Percentiles rank a stretch among this genome's conserved stretches.
These are phyloP conservation scores for Decapterus maruadsi DNA, from an alignment of 2,797 vertebrate species.

Conservation along the genomic window DNA sequence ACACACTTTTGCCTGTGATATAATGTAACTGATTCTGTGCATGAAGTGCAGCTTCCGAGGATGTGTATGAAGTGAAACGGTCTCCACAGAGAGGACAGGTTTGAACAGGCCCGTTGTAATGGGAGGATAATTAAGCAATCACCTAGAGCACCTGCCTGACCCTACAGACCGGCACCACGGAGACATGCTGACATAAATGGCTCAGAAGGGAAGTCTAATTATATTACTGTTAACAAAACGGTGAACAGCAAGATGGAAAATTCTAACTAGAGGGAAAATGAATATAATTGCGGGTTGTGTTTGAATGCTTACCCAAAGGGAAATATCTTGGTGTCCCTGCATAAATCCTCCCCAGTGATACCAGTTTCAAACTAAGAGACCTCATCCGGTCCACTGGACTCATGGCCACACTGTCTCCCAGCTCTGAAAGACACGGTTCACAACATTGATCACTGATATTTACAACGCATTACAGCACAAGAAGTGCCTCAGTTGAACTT, in stretches of 20 bases:
- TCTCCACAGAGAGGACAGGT: constrained; percentile 52
- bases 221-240: constrained; percentile 53
- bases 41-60: not conserved
- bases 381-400: constrained; percentile 93
- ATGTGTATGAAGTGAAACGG: constrained; percentile 20
- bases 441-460: not conserved
- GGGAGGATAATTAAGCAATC: constrained; percentile 63
- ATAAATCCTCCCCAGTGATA: constrained; percentile 94
- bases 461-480: not conserved
- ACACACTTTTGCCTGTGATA: not conserved
- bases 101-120: constrained; percentile 57
- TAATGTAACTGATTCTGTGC: constrained; percentile 5
- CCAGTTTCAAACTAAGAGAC: constrained; percentile 93
- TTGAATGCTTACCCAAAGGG: constrained; percentile 89
- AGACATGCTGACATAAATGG: constrained; percentile 57
- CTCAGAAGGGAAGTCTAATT: constrained; percentile 60
- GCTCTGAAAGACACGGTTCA: constrained; percentile 82
- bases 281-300: constrained; percentile 36
- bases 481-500: not conserved
- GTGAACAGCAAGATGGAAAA: constrained; percentile 49
- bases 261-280: constrained; percentile 27
- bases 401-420: constrained; percentile 90
- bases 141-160: constrained; percentile 20
- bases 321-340: constrained; percentile 96
- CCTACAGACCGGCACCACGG: constrained; percentile 44